Percentiles rank a stretch among this genome's conserved stretches.
Conservation (phyloP, 2,888 invertebrate species). For the Portevinia maculata region DNA sequence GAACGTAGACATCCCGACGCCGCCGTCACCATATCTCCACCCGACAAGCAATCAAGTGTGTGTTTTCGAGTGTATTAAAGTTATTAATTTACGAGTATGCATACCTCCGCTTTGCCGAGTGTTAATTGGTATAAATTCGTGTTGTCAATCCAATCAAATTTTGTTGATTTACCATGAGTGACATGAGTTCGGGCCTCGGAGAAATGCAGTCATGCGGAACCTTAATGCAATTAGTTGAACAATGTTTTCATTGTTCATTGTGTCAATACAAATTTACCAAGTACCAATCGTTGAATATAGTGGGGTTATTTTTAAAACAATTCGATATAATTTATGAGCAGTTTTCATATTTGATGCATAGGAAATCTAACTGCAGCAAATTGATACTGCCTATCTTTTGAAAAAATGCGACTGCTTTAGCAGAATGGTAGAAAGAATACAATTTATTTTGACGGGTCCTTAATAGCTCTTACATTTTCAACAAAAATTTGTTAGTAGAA, state of each 20-base stretch:
- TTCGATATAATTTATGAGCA: neutral
- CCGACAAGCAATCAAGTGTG: neutral
- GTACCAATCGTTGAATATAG: neutral
- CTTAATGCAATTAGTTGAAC: constrained; percentile 62
- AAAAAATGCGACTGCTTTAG: too few relatives aligned
- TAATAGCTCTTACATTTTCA: too few relatives aligned
- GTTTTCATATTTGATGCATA: too few relatives aligned
- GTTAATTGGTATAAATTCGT: constrained; percentile 71
- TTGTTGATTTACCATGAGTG: constrained; percentile 59
- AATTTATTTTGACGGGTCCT: too few relatives aligned
- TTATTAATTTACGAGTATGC: constrained; percentile 34
- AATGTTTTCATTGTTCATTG: constrained; percentile 27
- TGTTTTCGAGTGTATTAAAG: neutral
- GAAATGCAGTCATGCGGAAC: constrained; percentile 42
- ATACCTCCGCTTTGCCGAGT: constrained; percentile 6
- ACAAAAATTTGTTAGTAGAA: too few relatives aligned
- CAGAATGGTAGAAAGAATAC: too few relatives aligned
- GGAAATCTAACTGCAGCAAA: too few relatives aligned
- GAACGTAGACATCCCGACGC: too few relatives aligned
- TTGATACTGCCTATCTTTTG: too few relatives aligned
- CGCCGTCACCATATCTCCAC: neutral
- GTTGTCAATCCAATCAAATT: constrained; percentile 64
- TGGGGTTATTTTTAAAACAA: neutral
- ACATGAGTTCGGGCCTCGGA: constrained; percentile 40
- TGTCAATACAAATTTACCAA: neutral